phyloP scores from a whole-genome alignment of 2,888 invertebrate species.

The Ennomos quercinarius region DNA sequence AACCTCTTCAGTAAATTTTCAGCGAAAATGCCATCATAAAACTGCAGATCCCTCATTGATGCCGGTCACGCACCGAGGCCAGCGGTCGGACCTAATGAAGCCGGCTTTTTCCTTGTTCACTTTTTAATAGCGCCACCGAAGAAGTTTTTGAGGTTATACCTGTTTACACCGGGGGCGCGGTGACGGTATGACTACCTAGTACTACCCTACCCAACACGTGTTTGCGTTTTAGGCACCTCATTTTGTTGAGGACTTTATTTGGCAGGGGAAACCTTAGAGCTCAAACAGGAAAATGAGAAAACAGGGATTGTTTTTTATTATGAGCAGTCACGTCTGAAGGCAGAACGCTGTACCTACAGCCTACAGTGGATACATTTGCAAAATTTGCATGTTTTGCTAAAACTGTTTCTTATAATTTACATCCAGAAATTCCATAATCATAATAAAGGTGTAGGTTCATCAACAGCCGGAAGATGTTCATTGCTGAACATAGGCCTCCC shows the following conservation, averaged over 20 bases:
- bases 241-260: background rate
- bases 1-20: slow-evolving; percentile 14
- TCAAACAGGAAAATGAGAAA: background rate
- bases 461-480: no score
- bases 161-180: slow-evolving; percentile 24
- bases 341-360: no score
- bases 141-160: slow-evolving; percentile 44
- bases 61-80: slow-evolving; percentile 50
- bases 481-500: no score
- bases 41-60: slow-evolving; percentile 32
- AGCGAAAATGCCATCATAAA: slow-evolving; percentile 18
- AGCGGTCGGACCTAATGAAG: slow-evolving; percentile 54
- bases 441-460: no score
- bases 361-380: no score
- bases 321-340: no score
- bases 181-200: slow-evolving; percentile 18
- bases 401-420: no score
- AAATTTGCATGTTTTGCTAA: no score
- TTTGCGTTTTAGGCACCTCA: slow-evolving; percentile 10
- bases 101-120: slow-evolving; percentile 44
- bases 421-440: no score
- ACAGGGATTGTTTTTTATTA: background rate
- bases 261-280: background rate
- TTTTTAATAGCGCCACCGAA: slow-evolving; percentile 51
- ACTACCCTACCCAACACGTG: background rate